Conservation (phyloP, 2,113 vertebrate genomes). For the Nanorana parkeri region DNA sequence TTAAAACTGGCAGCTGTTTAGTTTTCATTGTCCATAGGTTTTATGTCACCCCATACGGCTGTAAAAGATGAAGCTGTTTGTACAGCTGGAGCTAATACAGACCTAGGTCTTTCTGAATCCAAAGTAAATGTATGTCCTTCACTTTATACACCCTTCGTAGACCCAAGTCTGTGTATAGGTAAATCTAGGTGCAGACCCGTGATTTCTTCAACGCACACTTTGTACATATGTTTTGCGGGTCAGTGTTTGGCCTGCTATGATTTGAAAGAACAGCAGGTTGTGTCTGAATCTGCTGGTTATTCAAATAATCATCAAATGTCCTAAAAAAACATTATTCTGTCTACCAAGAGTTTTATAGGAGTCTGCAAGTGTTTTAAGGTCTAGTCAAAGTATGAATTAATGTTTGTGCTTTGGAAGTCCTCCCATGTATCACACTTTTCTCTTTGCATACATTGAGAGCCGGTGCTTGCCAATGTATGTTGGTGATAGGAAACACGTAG, state of each 20-base stretch:
- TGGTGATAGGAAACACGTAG: constrained; percentile 22
- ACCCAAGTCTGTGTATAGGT: too few species aligned
- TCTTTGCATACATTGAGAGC: constrained; percentile 19
- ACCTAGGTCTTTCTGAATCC: too few species aligned
- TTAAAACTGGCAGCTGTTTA: neutral
- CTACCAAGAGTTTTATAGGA: constrained; percentile 3
- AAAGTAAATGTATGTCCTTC: too few species aligned
- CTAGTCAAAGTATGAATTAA: constrained; percentile 8
- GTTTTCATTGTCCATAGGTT: neutral
- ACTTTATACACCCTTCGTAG: too few species aligned
- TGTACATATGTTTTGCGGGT: too few species aligned
- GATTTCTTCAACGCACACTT: too few species aligned
- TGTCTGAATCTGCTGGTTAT: neutral
- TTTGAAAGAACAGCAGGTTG: neutral
- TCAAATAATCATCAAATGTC: neutral
- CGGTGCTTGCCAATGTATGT: constrained; percentile 12
- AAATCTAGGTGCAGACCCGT: too few species aligned
- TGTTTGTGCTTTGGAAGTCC: constrained; percentile 9
- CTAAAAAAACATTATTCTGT: neutral
- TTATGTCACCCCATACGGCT: neutral
- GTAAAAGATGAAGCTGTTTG: constrained; percentile 6
- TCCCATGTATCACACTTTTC: constrained; percentile 44
- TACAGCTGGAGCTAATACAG: neutral
- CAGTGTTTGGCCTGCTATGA: neutral
- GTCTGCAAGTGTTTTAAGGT: constrained; percentile 3